Evolutionary conservation across 1,140 invertebrate species (phyloP).

Genomic region (Cydia splendana): DNA sequence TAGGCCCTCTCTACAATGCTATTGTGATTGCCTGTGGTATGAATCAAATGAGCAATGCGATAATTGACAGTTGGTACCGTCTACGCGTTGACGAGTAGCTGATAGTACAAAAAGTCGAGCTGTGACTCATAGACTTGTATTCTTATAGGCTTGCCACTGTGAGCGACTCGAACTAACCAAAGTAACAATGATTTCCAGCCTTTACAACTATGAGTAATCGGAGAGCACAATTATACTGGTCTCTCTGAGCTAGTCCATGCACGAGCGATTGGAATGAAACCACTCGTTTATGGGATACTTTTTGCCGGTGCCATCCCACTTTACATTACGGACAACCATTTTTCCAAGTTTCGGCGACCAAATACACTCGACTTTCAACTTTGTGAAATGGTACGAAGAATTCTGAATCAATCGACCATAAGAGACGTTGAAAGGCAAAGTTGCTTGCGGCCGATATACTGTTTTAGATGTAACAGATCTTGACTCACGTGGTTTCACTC

Average conservation of each 20-base stretch:
- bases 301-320: neutral
- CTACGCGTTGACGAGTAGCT: neutral
- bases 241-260: neutral
- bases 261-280: neutral
- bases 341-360: neutral
- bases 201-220: neutral
- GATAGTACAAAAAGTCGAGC: neutral
- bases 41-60: constrained; percentile 9
- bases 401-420: neutral
- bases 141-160: neutral
- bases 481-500: constrained; percentile 22
- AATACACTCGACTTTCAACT: neutral
- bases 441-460: neutral
- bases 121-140: constrained; percentile 45
- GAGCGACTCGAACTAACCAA: neutral
- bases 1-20: neutral
- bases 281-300: neutral
- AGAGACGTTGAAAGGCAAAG: neutral
- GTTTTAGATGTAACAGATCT: constrained; percentile 33
- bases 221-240: neutral
- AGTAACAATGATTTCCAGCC: neutral
- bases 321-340: neutral
- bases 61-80: constrained; percentile 25
- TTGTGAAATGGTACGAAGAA: neutral
- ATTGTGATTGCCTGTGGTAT: constrained; percentile 5